Base-by-base conservation (phyloP, 2,888 invertebrate genomes). In the Aquatica leii region DNA sequence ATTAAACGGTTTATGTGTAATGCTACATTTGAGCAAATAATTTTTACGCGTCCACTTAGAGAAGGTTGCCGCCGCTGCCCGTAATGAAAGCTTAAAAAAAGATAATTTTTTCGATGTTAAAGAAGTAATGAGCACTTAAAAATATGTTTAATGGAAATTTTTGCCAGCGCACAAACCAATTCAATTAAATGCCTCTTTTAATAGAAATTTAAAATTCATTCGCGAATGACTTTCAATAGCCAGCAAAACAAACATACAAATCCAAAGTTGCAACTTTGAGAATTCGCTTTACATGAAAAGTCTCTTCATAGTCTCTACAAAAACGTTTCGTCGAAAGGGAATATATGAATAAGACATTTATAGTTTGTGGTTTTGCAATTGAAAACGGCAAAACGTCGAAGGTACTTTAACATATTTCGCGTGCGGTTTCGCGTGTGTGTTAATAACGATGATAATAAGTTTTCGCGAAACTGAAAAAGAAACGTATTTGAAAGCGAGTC, bases 1-100 rank as follows among this genome's bases (percentile, higher is more conserved):
- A 70, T 71, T 71, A 67, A 70, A 70, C 65, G 65, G 70, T 70
- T 68, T 65, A 68, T 56, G 62, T 58, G 67, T 57, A 62, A 62
- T 46, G 60, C 52, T 31, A 59, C 61, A 63, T 64, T 65, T 55
- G 58, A 52, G 57, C 53, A 70, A 67, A 68, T 70, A 67, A 70
- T 70, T 70, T 70, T 68, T 68, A 67, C 63, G 65, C 24, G 24
- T 24, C 24, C 24, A 24, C 24, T 24, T 24, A 24, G 24, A 31
- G 37, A 37, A 11, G 14, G 37, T 37, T 6, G 2, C 24, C 6
- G 6, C 6, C 24, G 2, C 24, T 24, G 6, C 6, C 24, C 24
- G 24, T 4, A 6, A 4, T 24, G 24, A 24, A 24, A 24, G 24
- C 24, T 24, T 24, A 24, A 24, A 24, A 24, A 24, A 24, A 24